Base-by-base conservation (phyloP, 1,140 invertebrate genomes). In the Mesaphorura yosii region DNA sequence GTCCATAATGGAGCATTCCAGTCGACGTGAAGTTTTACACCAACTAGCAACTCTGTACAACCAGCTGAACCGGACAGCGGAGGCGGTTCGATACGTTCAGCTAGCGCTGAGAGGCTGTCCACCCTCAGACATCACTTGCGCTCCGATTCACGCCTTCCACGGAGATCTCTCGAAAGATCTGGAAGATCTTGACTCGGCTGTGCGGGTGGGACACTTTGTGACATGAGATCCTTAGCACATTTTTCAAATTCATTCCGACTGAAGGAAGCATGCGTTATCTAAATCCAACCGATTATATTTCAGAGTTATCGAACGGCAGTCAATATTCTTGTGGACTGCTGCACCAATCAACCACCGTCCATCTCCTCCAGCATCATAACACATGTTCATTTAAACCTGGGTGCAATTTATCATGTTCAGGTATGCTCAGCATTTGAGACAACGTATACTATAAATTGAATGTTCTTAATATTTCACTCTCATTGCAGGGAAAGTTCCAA, bases 361-460 rank as follows among this genome's bases (percentile, higher is more conserved):
- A 29, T 28, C 14, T 56, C 55, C 12, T 38, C 54, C n/a, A 53
- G 50, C 17, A 57, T 60, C 28, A 55, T 54, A 2, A 58, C 60
- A 3, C 60, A 62, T 53, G 60, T 62, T 14, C 58, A 62, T 38
- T 45, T 62, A 19, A 62, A 62, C 49, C 53, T 62, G 14, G 60
- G 60, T 19, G 60, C 60, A 17, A 62, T 62, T 29, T 62, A 62
- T 54, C 60, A 62, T 28, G 57, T 59, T 5, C 60, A 59, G 54
- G 60, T 62, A 58, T 34, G 15, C 29, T 42, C 14, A 38, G 20
- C 15, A 20, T 40, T 17, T 12, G 25, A 50, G 45, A 38, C 39
- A 41, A 3, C 15, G n/a, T 17, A n/a, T 15, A 38, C 25, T 38
- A 46, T 22, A 22, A 20, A 44, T 34, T 42, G 22, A 42, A 48